Base-by-base conservation (phyloP, 64 coral and sea anemone genomes). In the Montipora efflorescens region DNA sequence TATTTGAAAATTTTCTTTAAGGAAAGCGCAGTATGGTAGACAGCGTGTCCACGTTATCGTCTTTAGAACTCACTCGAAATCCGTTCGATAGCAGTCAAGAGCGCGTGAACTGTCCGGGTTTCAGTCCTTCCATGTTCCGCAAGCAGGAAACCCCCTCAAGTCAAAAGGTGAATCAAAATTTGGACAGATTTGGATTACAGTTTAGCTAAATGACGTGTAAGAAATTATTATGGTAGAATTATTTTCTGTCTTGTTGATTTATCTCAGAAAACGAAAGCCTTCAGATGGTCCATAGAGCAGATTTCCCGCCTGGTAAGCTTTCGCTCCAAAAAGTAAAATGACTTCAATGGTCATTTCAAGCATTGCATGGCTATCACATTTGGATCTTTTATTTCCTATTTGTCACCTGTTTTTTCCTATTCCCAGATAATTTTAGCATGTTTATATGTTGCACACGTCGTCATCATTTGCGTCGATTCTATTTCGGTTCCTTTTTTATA, bases 251-350 rank as follows among this genome's bases (percentile, higher is more conserved):
- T 19, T 76, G 46, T 82, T 88, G 8, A 53, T 76, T 67, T 28
- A 28, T 95, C 68, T 25, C 88, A 96, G 95, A 91, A 96, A 79
- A 77, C 61, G 66, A 96, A 89, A 76, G 90, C 88, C 20, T 99
- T 99, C 51, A 79, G 90, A 84, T 99, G 98, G 98, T 95, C 95
- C 45, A 99, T 99, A 51, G 98, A 96, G 44, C 98, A 99, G 79
- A 99, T 99, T 86, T 99, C 98, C 57, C 82, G 90, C 49, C 79
- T 99, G 84, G 98, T 96, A 90, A 96, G 98, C 81, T 71, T 18
- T 6, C 11, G 69, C 3, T 74, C 7, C 36, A 36, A 36, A 36
- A 36, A 36, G 36, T 36, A 36, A 36, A 36, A 36, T 2, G 36
- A 36, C 36, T 36, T 36, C 36, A 36, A 36, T 36, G 36, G 36